Base-by-base conservation (phyloP, 2,113 vertebrate species). In the Salvelinus alpinus region DNA sequence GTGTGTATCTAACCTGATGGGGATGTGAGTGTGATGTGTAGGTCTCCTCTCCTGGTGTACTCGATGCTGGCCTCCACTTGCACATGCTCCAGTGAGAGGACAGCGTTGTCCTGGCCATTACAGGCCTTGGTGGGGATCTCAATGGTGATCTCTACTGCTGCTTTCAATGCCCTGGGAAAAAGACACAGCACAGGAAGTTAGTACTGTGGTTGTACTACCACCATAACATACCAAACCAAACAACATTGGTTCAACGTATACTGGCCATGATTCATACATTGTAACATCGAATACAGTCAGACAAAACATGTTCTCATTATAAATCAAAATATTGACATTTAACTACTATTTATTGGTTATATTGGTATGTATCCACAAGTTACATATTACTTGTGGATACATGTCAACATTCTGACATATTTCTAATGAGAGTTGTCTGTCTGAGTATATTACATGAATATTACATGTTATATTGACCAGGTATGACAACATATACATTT, bases 61-160 rank as follows among this genome's bases (percentile, higher is more conserved):
- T 99, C 97, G 11, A 98, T 98, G 0, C 96, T 99, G 80, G 93
- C 95, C 92, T 99, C 97, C 24, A 99, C 93, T 70, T 99, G 98
- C 60, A 99, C 94, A 0, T 99, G 98, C 84, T 99, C 98, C 87
- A 99, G 75, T 14, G 95, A 97, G 12, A 11, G 82, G 70, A 99
- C 91, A 22, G 88, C 78, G 18, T 98, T 96, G 70, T 96, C 94
- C 87, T 99, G 97, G 25, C 95, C 96, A 47, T 92, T 90, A 0
- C 97, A 99, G 72, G 96, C 96, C 90, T 93, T 96, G 62, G 97
- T 97, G 78, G 98, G 98, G 78, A 99, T 97, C 94, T 99, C 96
- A 83, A 98, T 95, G 74, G 95, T 94, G 83, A 99, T 96, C 90
- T 98, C 97, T 69, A 96, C 96, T 11, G 95, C 96, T 82, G 96